A percentile compares a stretch with the other conserved stretches of the same genome.
Evolutionary conservation across 2,797 vertebrate genomes (phyloP).

Genomic region (Eidolon dupreanum): DNA sequence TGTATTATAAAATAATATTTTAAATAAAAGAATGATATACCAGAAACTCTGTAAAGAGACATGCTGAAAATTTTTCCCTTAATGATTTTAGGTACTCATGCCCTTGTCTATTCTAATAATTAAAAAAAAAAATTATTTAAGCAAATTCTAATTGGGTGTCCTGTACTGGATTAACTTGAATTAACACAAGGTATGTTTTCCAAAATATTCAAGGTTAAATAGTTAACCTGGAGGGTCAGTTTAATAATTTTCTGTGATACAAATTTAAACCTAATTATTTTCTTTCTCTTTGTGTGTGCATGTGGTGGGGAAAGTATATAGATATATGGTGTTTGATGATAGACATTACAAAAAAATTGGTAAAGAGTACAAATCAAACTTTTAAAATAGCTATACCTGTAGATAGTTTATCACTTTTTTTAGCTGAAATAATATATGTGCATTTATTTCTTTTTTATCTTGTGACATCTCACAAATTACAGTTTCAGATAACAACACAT

Average conservation of each 20-base stretch:
- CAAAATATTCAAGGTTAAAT: not conserved
- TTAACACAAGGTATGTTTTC: not conserved
- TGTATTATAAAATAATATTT: not conserved
- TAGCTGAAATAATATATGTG: not conserved
- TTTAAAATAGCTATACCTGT: not conserved
- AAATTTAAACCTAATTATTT: not conserved
- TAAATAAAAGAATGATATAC: not conserved
- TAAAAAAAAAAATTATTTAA: not conserved
- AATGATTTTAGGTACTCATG: not conserved
- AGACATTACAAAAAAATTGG: not conserved
- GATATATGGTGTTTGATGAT: not conserved
- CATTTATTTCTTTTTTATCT: not conserved
- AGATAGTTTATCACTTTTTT: not conserved
- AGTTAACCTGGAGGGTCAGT: not conserved
- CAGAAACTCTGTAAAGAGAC: not conserved
- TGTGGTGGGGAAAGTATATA: not conserved
- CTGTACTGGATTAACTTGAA: not conserved
- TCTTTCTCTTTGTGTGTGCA: too few relatives aligned
- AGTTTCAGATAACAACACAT: not conserved
- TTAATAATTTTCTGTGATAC: not conserved
- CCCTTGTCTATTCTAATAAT: not conserved
- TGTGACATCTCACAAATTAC: not conserved
- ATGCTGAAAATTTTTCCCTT: not conserved
- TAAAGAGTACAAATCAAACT: not conserved
- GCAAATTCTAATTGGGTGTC: not conserved